These are phyloP conservation scores for Crocuta crocuta DNA, from an alignment of 2,113 vertebrate genomes.

Conservation along the genomic window DNA sequence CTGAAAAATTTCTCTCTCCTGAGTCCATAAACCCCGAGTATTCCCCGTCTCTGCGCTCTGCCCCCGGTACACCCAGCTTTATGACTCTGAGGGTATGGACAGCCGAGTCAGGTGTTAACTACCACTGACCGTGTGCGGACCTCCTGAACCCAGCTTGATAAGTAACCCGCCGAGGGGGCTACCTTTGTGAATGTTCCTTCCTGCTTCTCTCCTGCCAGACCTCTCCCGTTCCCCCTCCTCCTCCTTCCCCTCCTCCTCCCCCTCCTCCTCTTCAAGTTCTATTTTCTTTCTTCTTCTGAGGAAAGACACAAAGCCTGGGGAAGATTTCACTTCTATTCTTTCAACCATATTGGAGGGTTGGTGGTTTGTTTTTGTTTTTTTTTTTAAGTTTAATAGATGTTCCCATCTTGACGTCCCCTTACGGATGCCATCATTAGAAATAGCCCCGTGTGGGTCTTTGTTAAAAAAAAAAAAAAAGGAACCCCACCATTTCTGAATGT, in stretches of 20 bases:
- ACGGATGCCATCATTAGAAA: background rate
- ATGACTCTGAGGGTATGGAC: slow-evolving; percentile 90
- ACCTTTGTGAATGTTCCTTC: slow-evolving; percentile 50
- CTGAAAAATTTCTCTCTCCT: slow-evolving; percentile 92
- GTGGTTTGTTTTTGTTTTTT: background rate
- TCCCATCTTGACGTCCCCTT: slow-evolving; percentile 10
- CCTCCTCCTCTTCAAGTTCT: background rate
- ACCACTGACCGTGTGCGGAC: slow-evolving; percentile 83
- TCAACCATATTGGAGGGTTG: background rate
- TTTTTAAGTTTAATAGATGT: background rate
- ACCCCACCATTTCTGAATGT: background rate
- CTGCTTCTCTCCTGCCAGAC: slow-evolving; percentile 32
- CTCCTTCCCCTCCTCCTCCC: background rate
- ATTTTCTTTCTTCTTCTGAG: slow-evolving; percentile 37
- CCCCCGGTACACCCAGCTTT: slow-evolving; percentile 88
- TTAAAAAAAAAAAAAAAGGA: background rate
- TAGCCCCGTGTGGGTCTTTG: background rate
- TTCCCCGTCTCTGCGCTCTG: slow-evolving; percentile 88
- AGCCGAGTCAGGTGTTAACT: slow-evolving; percentile 82
- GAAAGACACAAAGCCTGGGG: background rate
- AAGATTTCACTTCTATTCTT: slow-evolving; percentile 24
- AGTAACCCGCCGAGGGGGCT: slow-evolving; percentile 64
- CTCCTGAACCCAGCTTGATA: slow-evolving; percentile 80
- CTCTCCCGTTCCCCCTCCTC: background rate
- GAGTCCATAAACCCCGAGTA: slow-evolving; percentile 88